Evolutionary conservation across 2,113 vertebrate species (phyloP), one percentile per base, ranked within the genome.

Genomic region (Agapornis roseicollis): DNA sequence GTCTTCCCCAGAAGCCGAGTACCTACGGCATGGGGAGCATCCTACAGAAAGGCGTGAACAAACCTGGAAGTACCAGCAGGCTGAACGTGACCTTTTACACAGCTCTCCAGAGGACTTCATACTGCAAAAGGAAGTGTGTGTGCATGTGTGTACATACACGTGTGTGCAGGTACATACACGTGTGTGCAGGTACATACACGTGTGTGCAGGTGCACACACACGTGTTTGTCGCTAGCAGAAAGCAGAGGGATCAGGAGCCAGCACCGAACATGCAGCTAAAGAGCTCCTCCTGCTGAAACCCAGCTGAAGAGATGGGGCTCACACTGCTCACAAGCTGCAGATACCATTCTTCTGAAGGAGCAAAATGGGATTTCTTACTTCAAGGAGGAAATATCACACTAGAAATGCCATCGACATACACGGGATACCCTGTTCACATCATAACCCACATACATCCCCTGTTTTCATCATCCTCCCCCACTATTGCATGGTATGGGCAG

Each of bases 261-360:
- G 71, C 69, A 1, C 1, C 5, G 8, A 29, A 5, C 0, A 18
- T 17, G 76, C 64, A 88, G 96, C 89, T 94, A 33, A 96, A 94
- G 76, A 93, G 93, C 97, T 97, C 93, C 92, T 96, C 94, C 95
- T 96, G 83, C 96, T 88, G 94, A 76, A 94, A 61, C 24, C 66
- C 81, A 37, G 31, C 37, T 4, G 18, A 76, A 70, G 73, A 28
- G 55, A 23, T 13, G 35, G 53, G 71, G 58, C 88, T 86, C 49
- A 4, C 12, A 2, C 60, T 6, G 39, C 77, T 3, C 14, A 1
- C 53, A 22, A 23, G 13, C 60, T 2, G 0, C 1, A 9, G 14
- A 11, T 3, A 24, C 71, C 17, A 0, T 5, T 20, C 66, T 42
- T 11, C 49, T 1, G 3, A 18, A 29, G 49, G 15, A n/a, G 13